Evolutionary conservation across 2,113 vertebrate genomes (phyloP).

Genomic region (Archocentrus centrarchus): DNA sequence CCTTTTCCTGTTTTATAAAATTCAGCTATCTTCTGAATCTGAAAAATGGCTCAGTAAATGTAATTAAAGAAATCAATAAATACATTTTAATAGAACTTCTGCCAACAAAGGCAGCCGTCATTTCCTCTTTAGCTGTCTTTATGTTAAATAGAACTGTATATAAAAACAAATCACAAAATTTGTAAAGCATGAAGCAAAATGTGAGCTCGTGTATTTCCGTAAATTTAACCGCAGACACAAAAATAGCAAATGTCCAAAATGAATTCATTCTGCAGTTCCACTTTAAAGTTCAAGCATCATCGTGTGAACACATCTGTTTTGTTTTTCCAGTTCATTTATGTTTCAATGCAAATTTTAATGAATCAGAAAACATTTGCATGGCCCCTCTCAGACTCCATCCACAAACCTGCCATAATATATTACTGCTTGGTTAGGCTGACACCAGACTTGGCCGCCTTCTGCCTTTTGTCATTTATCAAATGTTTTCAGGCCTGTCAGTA

Average conservation of each 20-base stretch:
- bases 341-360: not conserved
- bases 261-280: not conserved
- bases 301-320: no score
- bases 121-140: not conserved
- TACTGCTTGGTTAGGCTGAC: conserved; percentile 29
- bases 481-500: not conserved
- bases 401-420: not conserved
- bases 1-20: no score
- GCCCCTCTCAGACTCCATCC: not conserved
- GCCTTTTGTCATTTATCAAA: conserved; percentile 15
- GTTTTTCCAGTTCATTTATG: not conserved
- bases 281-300: rapidly evolving
- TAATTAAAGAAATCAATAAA: not conserved
- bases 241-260: not conserved
- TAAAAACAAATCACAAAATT: not conserved
- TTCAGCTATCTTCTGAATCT: no score
- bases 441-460: conserved; percentile 37
- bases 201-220: no score
- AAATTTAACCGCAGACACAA: not conserved
- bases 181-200: not conserved
- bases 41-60: rapidly evolving
- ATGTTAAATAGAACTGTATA: not conserved
- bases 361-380: not conserved
- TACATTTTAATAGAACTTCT: not conserved
- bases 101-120: not conserved